Conservation (phyloP, 2,797 vertebrate species). For the Dendrocincla tyrannina region DNA sequence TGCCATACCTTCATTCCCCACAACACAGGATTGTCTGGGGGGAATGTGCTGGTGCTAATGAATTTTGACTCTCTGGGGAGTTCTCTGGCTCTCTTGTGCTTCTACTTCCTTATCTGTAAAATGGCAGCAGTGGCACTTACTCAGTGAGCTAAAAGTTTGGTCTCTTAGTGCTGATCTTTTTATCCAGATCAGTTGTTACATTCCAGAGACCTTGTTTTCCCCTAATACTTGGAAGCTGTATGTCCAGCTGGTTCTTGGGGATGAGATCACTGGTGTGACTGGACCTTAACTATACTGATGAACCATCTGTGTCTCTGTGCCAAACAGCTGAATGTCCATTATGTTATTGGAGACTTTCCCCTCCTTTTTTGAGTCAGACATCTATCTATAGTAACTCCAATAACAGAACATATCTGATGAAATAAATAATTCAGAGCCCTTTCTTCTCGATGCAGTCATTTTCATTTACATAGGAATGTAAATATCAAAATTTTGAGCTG, state of each 20-base stretch:
- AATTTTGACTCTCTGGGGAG: not conserved
- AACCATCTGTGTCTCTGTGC: not conserved
- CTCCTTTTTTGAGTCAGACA: not conserved
- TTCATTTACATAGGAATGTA: not conserved
- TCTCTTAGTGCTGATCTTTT: not conserved
- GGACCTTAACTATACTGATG: not conserved
- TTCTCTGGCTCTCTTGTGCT: not conserved
- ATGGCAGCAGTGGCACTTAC: not conserved
- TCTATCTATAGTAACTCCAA: not conserved
- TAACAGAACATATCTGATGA: not conserved
- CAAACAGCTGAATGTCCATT: not conserved
- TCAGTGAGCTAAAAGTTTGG: not conserved
- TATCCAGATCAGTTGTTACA: not conserved
- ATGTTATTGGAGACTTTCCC: not conserved
- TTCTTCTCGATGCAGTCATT: not conserved
- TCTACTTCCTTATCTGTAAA: not conserved
- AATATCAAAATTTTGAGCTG: conserved; percentile 25
- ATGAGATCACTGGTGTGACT: not conserved
- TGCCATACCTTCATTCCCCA: not conserved
- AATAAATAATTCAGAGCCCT: not conserved
- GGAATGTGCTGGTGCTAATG: not conserved
- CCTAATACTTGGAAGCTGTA: not conserved
- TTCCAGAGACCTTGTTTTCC: not conserved
- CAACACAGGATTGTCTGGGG: not conserved
- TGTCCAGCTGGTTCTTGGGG: not conserved